phyloP scores from a whole-genome alignment of 1,140 invertebrate species.

The Philotrypesis tridentata region DNA sequence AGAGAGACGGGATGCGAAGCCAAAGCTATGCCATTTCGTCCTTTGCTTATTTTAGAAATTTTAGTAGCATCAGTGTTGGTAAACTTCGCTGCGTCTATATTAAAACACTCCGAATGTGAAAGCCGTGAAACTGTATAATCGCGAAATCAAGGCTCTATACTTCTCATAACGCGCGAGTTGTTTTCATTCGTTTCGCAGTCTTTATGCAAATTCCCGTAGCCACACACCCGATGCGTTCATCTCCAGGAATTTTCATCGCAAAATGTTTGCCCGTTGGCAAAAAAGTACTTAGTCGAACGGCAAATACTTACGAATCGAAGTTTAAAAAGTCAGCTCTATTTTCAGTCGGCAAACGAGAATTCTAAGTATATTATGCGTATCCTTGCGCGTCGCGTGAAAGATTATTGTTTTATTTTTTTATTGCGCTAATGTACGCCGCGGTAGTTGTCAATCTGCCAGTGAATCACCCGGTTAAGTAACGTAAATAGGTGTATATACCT shows the following conservation, averaged over 20 bases:
- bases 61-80: neutral
- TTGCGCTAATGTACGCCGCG: neutral
- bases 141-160: neutral
- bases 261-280: neutral
- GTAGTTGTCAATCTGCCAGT: neutral
- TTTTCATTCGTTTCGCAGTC: neutral
- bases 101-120: neutral
- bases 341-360: neutral
- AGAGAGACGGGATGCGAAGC: too few species aligned
- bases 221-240: too few species aligned
- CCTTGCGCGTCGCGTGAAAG: too few species aligned
- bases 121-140: neutral
- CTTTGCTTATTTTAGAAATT: neutral
- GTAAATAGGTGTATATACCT: too few species aligned
- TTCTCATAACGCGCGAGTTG: neutral
- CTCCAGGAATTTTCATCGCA: too few species aligned
- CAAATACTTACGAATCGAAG: neutral
- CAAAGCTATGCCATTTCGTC: too few species aligned
- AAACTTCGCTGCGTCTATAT: neutral
- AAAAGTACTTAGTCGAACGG: neutral
- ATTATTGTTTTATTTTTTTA: neutral
- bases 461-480: neutral
- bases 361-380: neutral
- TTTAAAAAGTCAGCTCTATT: neutral
- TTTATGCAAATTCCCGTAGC: neutral